Conservation (phyloP, 1,140 invertebrate genomes). For the Drosophila cardini region DNA sequence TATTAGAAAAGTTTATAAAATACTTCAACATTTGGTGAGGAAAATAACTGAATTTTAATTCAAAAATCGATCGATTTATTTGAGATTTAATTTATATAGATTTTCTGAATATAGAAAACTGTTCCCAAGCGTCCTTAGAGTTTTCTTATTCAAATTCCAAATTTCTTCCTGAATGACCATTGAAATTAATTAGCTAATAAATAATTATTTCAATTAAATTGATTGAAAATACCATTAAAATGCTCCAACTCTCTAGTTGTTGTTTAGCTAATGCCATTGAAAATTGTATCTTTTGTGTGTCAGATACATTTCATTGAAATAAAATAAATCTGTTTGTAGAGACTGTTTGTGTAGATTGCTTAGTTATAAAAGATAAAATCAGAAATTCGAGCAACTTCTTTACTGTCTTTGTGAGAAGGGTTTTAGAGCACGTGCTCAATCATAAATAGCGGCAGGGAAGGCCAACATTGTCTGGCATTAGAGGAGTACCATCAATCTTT, state of each 20-base stretch:
- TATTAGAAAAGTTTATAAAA: no score
- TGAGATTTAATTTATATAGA: not conserved
- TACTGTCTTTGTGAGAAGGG: not conserved
- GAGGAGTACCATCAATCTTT: constrained; percentile 67
- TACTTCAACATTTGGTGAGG: no score
- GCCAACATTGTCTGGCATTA: constrained; percentile 15
- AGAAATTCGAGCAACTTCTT: not conserved
- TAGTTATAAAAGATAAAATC: not conserved
- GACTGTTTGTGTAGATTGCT: no score
- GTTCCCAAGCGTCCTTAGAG: no score
- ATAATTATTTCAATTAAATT: no score
- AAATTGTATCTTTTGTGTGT: not conserved
- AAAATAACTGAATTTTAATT: not conserved
- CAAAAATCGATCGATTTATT: not conserved
- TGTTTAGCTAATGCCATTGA: not conserved
- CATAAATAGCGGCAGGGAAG: not conserved
- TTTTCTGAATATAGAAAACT: no score
- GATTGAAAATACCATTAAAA: no score
- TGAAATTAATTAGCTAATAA: no score
- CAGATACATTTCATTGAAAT: not conserved
- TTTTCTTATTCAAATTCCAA: no score
- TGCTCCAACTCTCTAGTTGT: no score
- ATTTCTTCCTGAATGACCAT: no score
- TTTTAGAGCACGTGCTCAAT: not conserved
- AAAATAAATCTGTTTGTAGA: not conserved